Evolutionary conservation across 2,888 invertebrate species (phyloP), one percentile per base, ranked within the genome.

Genomic region (Stegana nigrithorax): DNA sequence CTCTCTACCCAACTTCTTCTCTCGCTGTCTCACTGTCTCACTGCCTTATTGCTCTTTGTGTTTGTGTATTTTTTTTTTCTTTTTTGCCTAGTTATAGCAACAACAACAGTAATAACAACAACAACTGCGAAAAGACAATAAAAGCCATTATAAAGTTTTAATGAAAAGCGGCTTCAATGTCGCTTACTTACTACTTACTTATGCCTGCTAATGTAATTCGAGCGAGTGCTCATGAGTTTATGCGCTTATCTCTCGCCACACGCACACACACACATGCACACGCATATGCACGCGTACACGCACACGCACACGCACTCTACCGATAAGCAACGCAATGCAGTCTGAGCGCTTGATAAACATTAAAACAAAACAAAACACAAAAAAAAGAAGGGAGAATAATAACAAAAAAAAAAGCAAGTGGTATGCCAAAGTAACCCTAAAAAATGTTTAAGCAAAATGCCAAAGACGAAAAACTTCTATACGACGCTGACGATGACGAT

Each of bases 121-220:
- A 12, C 12, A n/a, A 42, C 39, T n/a, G 39, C n/a, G 14, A 47
- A 47, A 12, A 47, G 10, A 47, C 47, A 47, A 47, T 47, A 47
- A 47, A 47, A 47, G 25, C 17, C 47, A 47, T 47, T 47, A 47
- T 25, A 47, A 47, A 45, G 45, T 45, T 47, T 23, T 47, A 47
- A 47, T 47, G 47, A 47, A 47, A 47, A 47, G 47, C 23, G 47
- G 12, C 47, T 47, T 47, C n/a, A 42, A 14, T 14, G 14, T 12
- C 25, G n/a, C 47, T 23, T 25, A 44, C 19, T 7, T 7, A 21
- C 17, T 5, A 8, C 32, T 12, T 32, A 1, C 10, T 32, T 32
- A n/a, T 4, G 10, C 10, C 32, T 32, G 32, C n/a, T 32, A n/a
- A 47, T 12, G 23, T 47, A 21, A 42, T 17, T 42, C n/a, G 32